A percentile compares a stretch with the other conserved stretches of the same genome.
Conservation (phyloP, 92 coral and sea anemone species). For the Chrysogorgia sp. region DNA sequence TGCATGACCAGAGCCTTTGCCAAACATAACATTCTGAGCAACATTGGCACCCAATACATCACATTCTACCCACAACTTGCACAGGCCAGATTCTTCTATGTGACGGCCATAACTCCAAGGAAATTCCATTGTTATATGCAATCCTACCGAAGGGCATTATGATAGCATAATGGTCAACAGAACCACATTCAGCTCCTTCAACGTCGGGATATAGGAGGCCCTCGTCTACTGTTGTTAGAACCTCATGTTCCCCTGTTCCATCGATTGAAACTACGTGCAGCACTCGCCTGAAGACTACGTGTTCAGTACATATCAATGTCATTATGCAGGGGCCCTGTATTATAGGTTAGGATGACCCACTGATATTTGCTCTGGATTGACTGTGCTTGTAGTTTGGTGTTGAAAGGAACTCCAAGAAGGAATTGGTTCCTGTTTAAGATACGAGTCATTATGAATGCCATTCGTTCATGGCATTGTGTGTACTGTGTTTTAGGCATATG, state of each 20-base stretch:
- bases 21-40: too few species aligned
- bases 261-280: neutral
- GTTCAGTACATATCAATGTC: conserved; percentile 30
- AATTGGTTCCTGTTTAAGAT: conserved; percentile 21
- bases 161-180: neutral
- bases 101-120: too few species aligned
- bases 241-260: neutral
- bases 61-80: too few species aligned
- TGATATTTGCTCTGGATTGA: conserved; percentile 36
- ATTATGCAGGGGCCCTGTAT: conserved; percentile 42
- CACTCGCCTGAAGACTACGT: conserved; percentile 14
- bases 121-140: too few species aligned
- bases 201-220: neutral
- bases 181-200: conserved; percentile 5
- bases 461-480: too few species aligned
- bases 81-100: too few species aligned
- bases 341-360: conserved; percentile 51
- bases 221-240: conserved; percentile 1
- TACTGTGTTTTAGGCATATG: too few species aligned
- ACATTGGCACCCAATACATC: too few species aligned
- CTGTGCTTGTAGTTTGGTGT: conserved; percentile 47
- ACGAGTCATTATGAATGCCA: too few species aligned
- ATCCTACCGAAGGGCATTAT: too few species aligned
- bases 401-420: conserved; percentile 56
- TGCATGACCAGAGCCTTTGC: too few species aligned